Conservation (phyloP, 53 echinoderm and acorn worm species). For the Glandiceps talaboti region DNA sequence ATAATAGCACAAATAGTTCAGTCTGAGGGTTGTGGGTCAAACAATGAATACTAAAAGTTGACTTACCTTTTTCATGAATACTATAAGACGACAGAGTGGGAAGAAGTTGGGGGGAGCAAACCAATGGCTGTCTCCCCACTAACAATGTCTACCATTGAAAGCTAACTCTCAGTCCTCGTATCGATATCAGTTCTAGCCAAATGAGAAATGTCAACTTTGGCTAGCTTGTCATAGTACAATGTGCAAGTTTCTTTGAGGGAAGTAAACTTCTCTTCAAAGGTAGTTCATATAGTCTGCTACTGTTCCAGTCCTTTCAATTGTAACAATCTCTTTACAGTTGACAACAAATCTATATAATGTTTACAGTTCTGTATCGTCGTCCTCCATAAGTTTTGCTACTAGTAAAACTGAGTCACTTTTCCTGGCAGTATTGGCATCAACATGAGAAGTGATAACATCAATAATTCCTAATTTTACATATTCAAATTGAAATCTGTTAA, state of each 20-base stretch:
- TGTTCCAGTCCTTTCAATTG: not conserved
- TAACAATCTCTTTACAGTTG: not conserved
- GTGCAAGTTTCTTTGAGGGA: not conserved
- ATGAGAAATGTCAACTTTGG: not conserved
- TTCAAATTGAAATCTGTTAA: no score
- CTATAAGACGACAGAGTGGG: not conserved
- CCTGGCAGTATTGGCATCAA: not conserved
- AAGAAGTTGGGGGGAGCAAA: not conserved
- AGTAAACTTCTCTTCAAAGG: not conserved
- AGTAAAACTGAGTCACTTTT: no score
- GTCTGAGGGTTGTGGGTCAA: no score
- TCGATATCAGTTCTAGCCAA: not conserved
- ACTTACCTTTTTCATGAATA: not conserved
- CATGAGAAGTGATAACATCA: not conserved
- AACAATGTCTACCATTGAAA: not conserved
- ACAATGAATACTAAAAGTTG: not conserved
- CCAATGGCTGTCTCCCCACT: not conserved
- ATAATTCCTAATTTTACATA: no score
- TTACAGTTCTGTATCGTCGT: not conserved
- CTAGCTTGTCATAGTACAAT: not conserved
- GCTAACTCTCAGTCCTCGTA: not conserved
- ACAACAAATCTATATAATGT: not conserved
- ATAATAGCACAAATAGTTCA: no score
- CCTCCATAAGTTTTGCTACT: not conserved
- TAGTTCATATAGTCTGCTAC: not conserved